phyloP scores from a whole-genome alignment of 2,888 invertebrate genomes.

The Lucinisca nassula region DNA sequence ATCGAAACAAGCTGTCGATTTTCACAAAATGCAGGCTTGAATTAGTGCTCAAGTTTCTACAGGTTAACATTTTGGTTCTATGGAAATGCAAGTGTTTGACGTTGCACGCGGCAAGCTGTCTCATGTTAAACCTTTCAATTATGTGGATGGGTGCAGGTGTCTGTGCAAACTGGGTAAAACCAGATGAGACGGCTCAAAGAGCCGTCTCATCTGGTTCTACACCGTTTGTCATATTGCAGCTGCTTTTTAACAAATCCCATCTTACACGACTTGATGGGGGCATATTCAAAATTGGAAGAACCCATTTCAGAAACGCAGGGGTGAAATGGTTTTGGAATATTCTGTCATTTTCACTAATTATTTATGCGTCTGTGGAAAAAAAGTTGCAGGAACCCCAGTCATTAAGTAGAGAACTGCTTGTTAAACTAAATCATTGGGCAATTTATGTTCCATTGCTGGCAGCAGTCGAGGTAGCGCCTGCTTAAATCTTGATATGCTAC shows the following conservation, averaged over 20 bases:
- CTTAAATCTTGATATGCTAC: background rate
- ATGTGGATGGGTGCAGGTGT: too few species aligned
- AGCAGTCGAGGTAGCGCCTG: background rate
- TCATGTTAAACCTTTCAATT: background rate
- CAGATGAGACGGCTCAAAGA: too few species aligned
- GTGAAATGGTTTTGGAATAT: too few species aligned
- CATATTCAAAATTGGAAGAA: too few species aligned
- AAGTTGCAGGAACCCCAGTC: background rate
- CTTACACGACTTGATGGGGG: too few species aligned
- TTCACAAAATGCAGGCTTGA: too few species aligned
- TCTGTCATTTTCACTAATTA: background rate
- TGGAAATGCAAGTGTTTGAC: background rate
- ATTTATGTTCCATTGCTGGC: background rate
- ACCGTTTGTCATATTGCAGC: too few species aligned
- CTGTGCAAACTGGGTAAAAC: too few species aligned
- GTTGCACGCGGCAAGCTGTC: background rate
- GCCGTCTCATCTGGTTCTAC: too few species aligned
- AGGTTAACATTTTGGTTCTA: slow-evolving; percentile 1
- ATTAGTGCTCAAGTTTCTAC: background rate
- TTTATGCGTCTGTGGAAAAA: background rate
- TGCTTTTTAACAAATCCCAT: too few species aligned
- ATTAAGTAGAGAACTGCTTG: background rate
- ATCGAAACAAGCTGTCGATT: too few species aligned
- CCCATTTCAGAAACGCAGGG: too few species aligned
- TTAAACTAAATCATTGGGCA: background rate